Conservation (phyloP, 1,140 invertebrate genomes). For the Venustaconcha ellipsiformis region DNA sequence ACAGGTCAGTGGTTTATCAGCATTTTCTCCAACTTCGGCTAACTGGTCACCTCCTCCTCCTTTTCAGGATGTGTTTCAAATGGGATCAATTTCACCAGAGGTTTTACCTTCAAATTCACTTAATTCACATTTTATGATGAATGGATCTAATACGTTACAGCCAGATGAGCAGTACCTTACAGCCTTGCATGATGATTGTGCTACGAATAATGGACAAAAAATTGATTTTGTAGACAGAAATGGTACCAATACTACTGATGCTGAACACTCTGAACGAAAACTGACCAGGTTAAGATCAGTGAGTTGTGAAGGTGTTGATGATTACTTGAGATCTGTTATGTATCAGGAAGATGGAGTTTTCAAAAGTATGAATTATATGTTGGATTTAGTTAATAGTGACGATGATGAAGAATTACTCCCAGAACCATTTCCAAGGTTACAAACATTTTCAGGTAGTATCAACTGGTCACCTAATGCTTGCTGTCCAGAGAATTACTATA, state of each 20-base stretch:
- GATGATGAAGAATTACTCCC: slow-evolving; percentile 33
- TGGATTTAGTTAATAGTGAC: slow-evolving; percentile 17
- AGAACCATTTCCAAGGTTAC: slow-evolving; percentile 52
- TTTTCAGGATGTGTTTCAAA: slow-evolving; percentile 32
- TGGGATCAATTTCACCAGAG: not conserved
- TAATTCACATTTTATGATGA: not conserved
- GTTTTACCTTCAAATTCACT: not conserved
- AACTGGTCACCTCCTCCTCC: slow-evolving; percentile 45
- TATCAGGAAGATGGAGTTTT: slow-evolving; percentile 32
- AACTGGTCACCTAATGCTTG: slow-evolving; percentile 21
- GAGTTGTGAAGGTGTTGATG: slow-evolving; percentile 61
- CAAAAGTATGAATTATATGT: slow-evolving; percentile 26
- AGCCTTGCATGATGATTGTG: slow-evolving; percentile 7
- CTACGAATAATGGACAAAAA: slow-evolving; percentile 8
- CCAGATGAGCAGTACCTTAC: not conserved
- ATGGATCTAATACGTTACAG: slow-evolving; percentile 14
- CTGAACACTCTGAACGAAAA: slow-evolving; percentile 9
- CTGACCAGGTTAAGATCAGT: slow-evolving; percentile 47
- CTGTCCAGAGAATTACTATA: slow-evolving; percentile 42
- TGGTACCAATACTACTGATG: slow-evolving; percentile 17
- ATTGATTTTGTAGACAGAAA: slow-evolving; percentile 18
- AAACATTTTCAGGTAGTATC: slow-evolving; percentile 46
- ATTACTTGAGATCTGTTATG: slow-evolving; percentile 42
- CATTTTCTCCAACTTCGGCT: slow-evolving; percentile 32
- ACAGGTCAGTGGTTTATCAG: not conserved